Conservation (phyloP, 2,797 vertebrate genomes). For the Sparus aurata region DNA sequence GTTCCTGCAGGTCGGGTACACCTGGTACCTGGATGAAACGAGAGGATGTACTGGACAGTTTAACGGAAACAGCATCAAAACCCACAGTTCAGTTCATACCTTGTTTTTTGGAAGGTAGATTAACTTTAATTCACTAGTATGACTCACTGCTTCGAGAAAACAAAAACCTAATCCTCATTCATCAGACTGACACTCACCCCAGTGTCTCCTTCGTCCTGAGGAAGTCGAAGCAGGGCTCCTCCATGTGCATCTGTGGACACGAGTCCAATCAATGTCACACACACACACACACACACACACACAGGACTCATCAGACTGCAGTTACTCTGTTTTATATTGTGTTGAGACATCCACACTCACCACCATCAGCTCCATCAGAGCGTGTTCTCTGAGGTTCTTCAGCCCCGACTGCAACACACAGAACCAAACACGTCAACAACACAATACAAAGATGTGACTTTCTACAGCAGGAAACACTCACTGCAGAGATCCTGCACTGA, state of each 20-base stretch:
- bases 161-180: too few species aligned
- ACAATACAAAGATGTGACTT: too few species aligned
- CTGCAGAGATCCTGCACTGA: too few species aligned
- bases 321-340: neutral
- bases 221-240: conserved; percentile 97
- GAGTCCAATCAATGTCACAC: neutral
- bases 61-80: too few species aligned
- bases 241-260: conserved; percentile 94
- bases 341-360: conserved; percentile 81
- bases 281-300: too few species aligned
- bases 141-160: too few species aligned
- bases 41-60: neutral
- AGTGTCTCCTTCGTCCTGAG: conserved; percentile 96
- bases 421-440: neutral
- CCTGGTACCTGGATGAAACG: conserved; percentile 88
- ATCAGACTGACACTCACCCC: conserved; percentile 79
- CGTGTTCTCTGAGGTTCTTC: conserved; percentile 91
- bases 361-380: conserved; percentile 96
- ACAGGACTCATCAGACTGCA: neutral
- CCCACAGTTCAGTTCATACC: too few species aligned
- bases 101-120: too few species aligned
- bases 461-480: too few species aligned
- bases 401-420: conserved; percentile 87
- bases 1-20: conserved; percentile 95
- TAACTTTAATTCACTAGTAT: too few species aligned